phyloP scores from a whole-genome alignment of 30 jellyfish, hydroid and myxozoan genomes.

The Pseudorhiza aurosa region DNA sequence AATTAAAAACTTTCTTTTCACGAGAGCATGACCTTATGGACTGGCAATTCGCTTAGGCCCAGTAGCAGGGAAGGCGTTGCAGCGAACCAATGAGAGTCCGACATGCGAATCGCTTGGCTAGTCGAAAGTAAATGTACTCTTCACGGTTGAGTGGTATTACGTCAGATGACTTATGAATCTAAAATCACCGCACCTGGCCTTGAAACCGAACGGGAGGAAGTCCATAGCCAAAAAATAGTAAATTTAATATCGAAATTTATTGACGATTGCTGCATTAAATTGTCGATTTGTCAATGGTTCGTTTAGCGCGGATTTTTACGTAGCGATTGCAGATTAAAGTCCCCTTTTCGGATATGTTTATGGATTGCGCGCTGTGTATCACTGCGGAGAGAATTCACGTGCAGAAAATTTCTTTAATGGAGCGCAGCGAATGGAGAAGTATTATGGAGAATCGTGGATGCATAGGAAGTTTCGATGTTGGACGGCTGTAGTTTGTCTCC shows the following conservation, averaged over 20 bases:
- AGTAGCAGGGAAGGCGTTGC: background rate
- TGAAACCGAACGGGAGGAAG: background rate
- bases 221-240: background rate
- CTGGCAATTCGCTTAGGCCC: slow-evolving; percentile 44
- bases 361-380: background rate
- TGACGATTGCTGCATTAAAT: background rate
- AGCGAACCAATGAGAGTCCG: slow-evolving; percentile 35
- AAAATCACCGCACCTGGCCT: slow-evolving; percentile 66
- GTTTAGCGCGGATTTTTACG: background rate
- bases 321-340: background rate
- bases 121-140: slow-evolving; percentile 71
- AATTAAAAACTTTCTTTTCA: background rate
- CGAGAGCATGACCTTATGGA: slow-evolving; percentile 52
- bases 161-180: slow-evolving; percentile 65
- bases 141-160: slow-evolving; percentile 72
- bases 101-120: slow-evolving; percentile 74
- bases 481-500: background rate
- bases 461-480: slow-evolving; percentile 35
- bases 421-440: slow-evolving; percentile 67
- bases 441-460: slow-evolving; percentile 63
- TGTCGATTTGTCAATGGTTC: background rate
- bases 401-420: slow-evolving; percentile 29
- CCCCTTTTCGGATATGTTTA: background rate
- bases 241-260: background rate
- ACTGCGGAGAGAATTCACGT: background rate